Evolutionary conservation across 2,113 vertebrate genomes (phyloP).

Genomic region (Perca fluviatilis): DNA sequence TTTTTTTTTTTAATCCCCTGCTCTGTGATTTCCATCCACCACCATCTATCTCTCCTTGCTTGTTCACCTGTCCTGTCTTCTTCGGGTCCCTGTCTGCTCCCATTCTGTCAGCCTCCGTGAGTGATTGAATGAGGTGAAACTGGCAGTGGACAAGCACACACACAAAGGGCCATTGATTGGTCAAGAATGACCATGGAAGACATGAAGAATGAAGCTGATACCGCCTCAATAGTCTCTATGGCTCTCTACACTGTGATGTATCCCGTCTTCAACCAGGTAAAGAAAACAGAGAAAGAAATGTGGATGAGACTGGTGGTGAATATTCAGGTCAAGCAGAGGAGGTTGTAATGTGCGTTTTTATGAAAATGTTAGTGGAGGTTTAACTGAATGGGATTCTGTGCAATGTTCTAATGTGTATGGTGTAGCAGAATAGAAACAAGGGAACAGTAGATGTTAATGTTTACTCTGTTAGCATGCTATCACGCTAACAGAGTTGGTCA

Average conservation of each 20-base stretch:
- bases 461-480: not conserved
- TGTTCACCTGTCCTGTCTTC: conserved; percentile 14
- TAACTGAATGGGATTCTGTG: not conserved
- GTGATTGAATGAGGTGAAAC: conserved; percentile 51
- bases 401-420: not conserved
- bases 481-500: not conserved
- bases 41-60: conserved; percentile 18
- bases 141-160: conserved; percentile 39
- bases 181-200: conserved; percentile 97
- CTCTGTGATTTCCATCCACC: not conserved
- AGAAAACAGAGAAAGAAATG: not conserved
- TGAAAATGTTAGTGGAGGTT: not conserved
- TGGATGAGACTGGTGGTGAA: not conserved
- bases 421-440: not conserved
- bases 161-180: conserved; percentile 42
- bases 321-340: conserved; percentile 7
- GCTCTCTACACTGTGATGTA: conserved; percentile 95
- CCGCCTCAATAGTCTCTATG: conserved; percentile 94
- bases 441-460: not conserved
- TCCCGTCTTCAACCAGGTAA: conserved; percentile 96
- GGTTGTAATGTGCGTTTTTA: not conserved
- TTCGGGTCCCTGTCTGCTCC: conserved; percentile 36
- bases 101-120: conserved; percentile 51
- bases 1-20: not conserved
- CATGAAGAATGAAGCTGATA: conserved; percentile 96